Base-by-base conservation (phyloP, 2,888 invertebrate species). In the Athrips mouffetella region DNA sequence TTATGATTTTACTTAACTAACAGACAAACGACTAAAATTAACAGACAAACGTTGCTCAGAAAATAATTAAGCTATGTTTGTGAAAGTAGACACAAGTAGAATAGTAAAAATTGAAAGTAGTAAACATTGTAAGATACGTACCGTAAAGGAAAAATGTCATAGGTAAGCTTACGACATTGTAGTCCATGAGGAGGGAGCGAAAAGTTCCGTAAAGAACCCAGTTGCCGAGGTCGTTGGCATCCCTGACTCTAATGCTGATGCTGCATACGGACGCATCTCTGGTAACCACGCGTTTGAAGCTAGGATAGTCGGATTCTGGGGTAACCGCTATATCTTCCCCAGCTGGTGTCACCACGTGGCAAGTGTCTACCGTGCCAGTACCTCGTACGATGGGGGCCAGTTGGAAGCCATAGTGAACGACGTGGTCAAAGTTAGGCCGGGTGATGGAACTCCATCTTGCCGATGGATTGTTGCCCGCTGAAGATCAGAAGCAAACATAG, bases 311-410 rank as follows among this genome's bases (percentile, higher is more conserved):
- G 15, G 73, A 62, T 27, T 65, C 55, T n/a, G 64, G 21, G 15
- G 39, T 52, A n/a, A 62, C 10, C 1, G 50, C 47, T n/a, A 62
- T 42, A 10, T 53, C 58, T 54, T 53, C 70, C 55, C 65, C 70
- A n/a, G 56, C 45, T 0, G 75, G 76, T 2, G 76, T 76, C 4
- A 74, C 48, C 13, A 76, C 57, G 50, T 71, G 72, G 39, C 77
- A 77, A 2, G 63, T 56, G 3, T 56, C 23, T 1, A 62, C 46
- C 2, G 41, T 20, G 0, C 59, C 61, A 10, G 1, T 2, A 0
- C 62, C 60, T 15, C 47, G 33, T 2, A 76, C 61, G 0, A 58
- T 63, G 3, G 73, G 61, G 10, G 58, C 52, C 2, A 70, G 50
- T n/a, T 51, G 58, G 2, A 61, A 62, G 11, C 66, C 66, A 1